Conservation (phyloP, 2,888 invertebrate genomes). For the Chouioia cunea region DNA sequence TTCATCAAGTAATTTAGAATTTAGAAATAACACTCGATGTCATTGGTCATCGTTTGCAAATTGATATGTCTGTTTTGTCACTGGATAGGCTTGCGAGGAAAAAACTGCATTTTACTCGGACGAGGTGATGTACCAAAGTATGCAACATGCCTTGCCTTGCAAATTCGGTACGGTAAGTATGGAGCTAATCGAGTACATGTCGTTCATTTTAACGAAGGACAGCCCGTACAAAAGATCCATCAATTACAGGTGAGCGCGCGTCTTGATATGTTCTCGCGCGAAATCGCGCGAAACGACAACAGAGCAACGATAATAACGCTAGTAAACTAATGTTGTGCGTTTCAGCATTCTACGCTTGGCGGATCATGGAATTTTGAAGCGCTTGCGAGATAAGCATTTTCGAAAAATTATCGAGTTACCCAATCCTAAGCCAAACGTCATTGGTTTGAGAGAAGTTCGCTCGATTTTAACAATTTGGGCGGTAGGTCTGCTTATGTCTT, state of each 20-base stretch:
- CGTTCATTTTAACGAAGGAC: slow-evolving; percentile 13
- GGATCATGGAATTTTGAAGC: slow-evolving; percentile 9
- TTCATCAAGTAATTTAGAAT: too few species aligned
- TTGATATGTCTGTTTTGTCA: background rate
- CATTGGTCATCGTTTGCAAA: too few species aligned
- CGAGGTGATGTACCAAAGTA: background rate
- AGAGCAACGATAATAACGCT: background rate
- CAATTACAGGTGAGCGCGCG: slow-evolving; percentile 22
- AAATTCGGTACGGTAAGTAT: background rate
- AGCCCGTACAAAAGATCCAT: slow-evolving; percentile 19
- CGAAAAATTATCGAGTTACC: background rate
- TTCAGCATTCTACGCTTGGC: slow-evolving; percentile 16
- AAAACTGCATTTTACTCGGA: slow-evolving; percentile 10
- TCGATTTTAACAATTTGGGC: slow-evolving; percentile 19
- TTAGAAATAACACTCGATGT: too few species aligned
- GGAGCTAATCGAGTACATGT: background rate
- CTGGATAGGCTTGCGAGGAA: slow-evolving; percentile 14
- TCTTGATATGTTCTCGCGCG: too few species aligned
- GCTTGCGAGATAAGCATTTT: background rate
- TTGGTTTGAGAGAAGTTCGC: background rate
- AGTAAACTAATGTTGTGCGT: background rate
- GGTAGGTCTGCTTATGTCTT: background rate
- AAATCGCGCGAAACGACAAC: too few species aligned
- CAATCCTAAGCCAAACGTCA: background rate
- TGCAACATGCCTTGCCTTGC: background rate